A percentile compares a stretch with the other conserved stretches of the same genome.
Evolutionary conservation across 1,140 invertebrate genomes (phyloP).

Genomic region (Drosophila sturtevanti): DNA sequence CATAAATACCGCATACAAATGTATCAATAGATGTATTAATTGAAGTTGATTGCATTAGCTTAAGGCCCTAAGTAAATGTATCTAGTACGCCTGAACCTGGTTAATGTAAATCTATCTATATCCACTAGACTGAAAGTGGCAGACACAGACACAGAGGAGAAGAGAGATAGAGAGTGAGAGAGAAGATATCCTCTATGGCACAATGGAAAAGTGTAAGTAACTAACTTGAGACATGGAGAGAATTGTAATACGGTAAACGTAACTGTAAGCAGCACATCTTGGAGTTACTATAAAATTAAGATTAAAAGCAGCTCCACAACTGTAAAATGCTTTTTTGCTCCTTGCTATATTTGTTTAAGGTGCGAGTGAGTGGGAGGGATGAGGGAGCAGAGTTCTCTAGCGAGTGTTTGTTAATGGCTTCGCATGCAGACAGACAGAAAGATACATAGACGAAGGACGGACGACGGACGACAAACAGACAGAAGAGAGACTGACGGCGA

Average conservation of each 20-base stretch:
- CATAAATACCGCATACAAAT: slow-evolving; percentile 11
- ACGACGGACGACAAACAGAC: slow-evolving; percentile 18
- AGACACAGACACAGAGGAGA: background rate
- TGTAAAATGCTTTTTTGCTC: slow-evolving; percentile 33
- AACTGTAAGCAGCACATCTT: slow-evolving; percentile 21
- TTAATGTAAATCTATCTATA: slow-evolving; percentile 2
- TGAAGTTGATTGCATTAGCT: slow-evolving; percentile 9
- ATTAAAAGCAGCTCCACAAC: slow-evolving; percentile 67
- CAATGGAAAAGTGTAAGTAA: slow-evolving; percentile 51
- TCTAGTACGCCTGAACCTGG: background rate
- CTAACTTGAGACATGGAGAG: slow-evolving; percentile 29
- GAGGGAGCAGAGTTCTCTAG: slow-evolving; percentile 10
- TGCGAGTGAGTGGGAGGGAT: slow-evolving; percentile 18
- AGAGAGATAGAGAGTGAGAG: background rate
- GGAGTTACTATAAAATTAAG: slow-evolving; percentile 74
- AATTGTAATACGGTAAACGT: background rate
- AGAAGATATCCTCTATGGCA: slow-evolving; percentile 26
- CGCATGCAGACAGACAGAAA: slow-evolving; percentile 12
- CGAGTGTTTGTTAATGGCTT: slow-evolving; percentile 57
- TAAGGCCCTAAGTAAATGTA: background rate
- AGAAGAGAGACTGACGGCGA: slow-evolving; percentile 6
- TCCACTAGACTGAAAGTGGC: background rate
- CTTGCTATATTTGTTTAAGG: slow-evolving; percentile 57
- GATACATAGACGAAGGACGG: slow-evolving; percentile 20
- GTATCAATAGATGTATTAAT: slow-evolving; percentile 8